A percentile compares a stretch with the other conserved stretches of the same genome.
Evolutionary conservation across 2,888 invertebrate genomes (phyloP).

Genomic region (Rapana venosa): DNA sequence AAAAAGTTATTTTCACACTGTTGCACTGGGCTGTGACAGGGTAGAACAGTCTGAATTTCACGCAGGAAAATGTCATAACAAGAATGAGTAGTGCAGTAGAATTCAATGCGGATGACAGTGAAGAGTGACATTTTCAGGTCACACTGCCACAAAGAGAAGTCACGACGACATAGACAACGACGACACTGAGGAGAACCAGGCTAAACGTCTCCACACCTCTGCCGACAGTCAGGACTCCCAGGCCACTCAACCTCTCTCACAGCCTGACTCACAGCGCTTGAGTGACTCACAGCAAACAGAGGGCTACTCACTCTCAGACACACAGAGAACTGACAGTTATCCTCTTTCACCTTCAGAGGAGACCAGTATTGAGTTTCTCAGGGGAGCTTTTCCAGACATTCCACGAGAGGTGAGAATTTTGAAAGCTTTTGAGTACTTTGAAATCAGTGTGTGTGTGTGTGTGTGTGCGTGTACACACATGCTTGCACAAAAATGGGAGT

Average conservation of each 20-base stretch:
- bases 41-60: no score
- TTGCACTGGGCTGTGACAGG: no score
- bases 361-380: conserved; percentile 58
- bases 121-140: conserved; percentile 7
- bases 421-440: background rate
- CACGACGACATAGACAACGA: conserved; percentile 19
- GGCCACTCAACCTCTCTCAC: conserved; percentile 41
- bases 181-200: conserved; percentile 1
- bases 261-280: conserved; percentile 26
- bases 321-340: conserved; percentile 6
- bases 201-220: conserved; percentile 34
- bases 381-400: conserved; percentile 59
- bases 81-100: no score
- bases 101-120: background rate
- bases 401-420: conserved; percentile 56
- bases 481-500: background rate
- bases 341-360: conserved; percentile 50
- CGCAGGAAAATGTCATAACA: no score
- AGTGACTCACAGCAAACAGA: conserved; percentile 26
- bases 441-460: no score
- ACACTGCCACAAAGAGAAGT: conserved; percentile 1
- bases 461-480: background rate
- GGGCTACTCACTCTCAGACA: conserved; percentile 12
- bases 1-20: no score
- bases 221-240: conserved; percentile 42